A percentile compares a stretch with the other conserved stretches of the same genome.
Conservation (phyloP, 2,888 invertebrate species). For the Resseliella maxima region DNA sequence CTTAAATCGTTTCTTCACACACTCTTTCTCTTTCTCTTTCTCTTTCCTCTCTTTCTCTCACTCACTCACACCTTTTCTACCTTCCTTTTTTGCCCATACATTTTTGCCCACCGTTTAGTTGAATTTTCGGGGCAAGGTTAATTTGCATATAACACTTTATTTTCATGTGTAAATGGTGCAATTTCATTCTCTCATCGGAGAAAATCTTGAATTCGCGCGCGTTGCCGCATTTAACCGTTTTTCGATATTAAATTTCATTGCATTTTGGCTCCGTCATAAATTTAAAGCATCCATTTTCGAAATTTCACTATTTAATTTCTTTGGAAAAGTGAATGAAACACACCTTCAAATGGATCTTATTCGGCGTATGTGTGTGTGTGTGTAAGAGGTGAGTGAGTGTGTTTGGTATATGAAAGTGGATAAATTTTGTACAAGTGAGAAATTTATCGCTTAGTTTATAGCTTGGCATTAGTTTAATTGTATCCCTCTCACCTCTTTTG, state of each 20-base stretch:
- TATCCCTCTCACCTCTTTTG: background rate
- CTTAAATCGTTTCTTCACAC: too few species aligned
- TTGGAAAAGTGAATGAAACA: background rate
- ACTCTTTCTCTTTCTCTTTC: too few species aligned
- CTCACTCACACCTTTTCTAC: too few species aligned
- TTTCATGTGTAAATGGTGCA: background rate
- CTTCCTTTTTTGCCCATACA: too few species aligned
- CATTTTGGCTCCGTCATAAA: background rate
- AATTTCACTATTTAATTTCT: slow-evolving; percentile 23
- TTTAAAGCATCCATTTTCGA: slow-evolving; percentile 14
- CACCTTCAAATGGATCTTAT: background rate
- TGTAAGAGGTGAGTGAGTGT: background rate
- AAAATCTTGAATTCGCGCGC: background rate
- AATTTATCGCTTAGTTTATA: slow-evolving; percentile 31
- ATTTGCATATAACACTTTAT: background rate
- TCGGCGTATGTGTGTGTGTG: background rate
- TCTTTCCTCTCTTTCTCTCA: too few species aligned
- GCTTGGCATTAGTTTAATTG: slow-evolving; percentile 39
- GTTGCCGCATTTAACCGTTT: background rate
- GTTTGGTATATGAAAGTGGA: background rate
- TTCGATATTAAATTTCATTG: background rate
- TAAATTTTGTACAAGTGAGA: background rate
- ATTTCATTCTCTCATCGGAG: background rate
- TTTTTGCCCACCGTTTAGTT: too few species aligned
- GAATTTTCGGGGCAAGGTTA: background rate